A percentile compares a stretch with the other conserved stretches of the same genome.
Conservation (phyloP, 2,888 invertebrate species). For the Drosophila emarginata region DNA sequence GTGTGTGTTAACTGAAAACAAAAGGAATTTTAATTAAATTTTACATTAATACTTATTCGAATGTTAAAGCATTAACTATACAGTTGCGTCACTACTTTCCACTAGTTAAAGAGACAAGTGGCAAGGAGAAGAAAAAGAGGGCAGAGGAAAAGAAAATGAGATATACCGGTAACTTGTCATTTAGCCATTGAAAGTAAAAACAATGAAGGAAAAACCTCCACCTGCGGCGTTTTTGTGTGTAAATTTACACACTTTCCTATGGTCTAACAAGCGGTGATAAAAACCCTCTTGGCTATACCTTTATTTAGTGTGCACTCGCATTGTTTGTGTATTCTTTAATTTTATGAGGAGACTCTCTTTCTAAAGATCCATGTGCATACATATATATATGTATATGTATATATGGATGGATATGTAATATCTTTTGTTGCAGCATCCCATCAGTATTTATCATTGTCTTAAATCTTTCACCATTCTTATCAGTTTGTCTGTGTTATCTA, state of each 20-base stretch:
- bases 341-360: slow-evolving; percentile 50
- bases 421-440: slow-evolving; percentile 42
- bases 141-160: neutral
- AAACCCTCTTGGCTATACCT: slow-evolving; percentile 39
- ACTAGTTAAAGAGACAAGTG: neutral
- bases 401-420: slow-evolving; percentile 35
- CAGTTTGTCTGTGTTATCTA: slow-evolving; percentile 49
- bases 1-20: neutral
- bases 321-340: slow-evolving; percentile 30
- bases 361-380: neutral
- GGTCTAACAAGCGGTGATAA: slow-evolving; percentile 65
- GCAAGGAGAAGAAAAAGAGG: neutral
- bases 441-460: slow-evolving; percentile 51
- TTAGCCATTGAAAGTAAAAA: slow-evolving; percentile 65
- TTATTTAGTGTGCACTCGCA: slow-evolving; percentile 34
- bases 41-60: neutral
- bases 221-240: slow-evolving; percentile 58
- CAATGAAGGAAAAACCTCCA: slow-evolving; percentile 32
- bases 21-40: neutral
- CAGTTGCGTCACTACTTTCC: neutral
- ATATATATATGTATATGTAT: neutral
- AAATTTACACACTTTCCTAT: slow-evolving; percentile 72
- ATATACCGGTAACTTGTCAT: slow-evolving; percentile 15
- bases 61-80: neutral
- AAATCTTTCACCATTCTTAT: slow-evolving; percentile 56